A percentile compares a stretch with the other conserved stretches of the same genome.
These are phyloP conservation scores for Nesogale talazaci DNA, from an alignment of 2,113 vertebrate genomes.

Conservation along the genomic window DNA sequence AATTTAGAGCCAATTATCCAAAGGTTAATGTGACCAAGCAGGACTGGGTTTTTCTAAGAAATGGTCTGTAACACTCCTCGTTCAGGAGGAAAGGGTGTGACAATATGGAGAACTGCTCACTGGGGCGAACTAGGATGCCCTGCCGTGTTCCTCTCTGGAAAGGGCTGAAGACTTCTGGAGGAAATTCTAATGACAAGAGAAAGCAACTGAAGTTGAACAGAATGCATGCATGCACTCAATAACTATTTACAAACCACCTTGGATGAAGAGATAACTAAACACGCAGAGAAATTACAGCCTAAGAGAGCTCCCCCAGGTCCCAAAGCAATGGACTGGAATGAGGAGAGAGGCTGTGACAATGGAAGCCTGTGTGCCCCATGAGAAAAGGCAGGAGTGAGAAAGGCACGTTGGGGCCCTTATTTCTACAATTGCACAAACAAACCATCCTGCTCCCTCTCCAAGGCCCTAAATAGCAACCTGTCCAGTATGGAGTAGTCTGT, in stretches of 20 bases:
- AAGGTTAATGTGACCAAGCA: slow-evolving; percentile 67
- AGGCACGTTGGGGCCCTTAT: not conserved
- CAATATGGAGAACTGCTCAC: slow-evolving; percentile 32
- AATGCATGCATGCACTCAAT: no score
- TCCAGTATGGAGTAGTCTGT: not conserved
- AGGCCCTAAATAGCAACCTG: not conserved
- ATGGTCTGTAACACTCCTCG: not conserved
- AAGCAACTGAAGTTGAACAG: not conserved
- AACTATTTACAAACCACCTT: not conserved
- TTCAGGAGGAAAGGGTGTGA: slow-evolving; percentile 5
- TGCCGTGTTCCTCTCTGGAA: fast-evolving
- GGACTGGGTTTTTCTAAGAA: slow-evolving; percentile 37
- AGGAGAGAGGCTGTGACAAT: not conserved
- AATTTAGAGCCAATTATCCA: slow-evolving; percentile 68
- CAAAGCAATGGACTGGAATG: no score
- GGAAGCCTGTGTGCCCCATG: no score
- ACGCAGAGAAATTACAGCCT: not conserved
- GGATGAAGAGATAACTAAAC: not conserved
- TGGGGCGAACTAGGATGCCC: not conserved
- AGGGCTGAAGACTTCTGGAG: no score
- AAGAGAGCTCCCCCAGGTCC: not conserved
- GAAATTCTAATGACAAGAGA: not conserved
- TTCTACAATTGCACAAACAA: not conserved
- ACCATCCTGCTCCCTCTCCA: not conserved
- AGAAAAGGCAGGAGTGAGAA: not conserved